Percentiles rank a stretch among this genome's conserved stretches.
Evolutionary conservation across 2,113 vertebrate genomes (phyloP).

Genomic region (Pterocles burchelli): DNA sequence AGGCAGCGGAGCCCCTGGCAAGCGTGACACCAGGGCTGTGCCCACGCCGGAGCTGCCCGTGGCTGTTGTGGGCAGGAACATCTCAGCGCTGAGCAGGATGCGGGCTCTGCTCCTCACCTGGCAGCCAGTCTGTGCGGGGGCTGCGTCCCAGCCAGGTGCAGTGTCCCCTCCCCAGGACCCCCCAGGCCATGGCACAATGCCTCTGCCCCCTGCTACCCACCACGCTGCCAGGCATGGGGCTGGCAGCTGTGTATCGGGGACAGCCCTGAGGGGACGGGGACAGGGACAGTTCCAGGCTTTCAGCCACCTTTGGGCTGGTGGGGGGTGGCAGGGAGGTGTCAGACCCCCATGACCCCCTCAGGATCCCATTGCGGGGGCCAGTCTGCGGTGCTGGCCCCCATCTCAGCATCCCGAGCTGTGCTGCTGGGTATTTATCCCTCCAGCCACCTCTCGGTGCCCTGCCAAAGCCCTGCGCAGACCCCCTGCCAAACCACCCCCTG

Average conservation of each 20-base stretch:
- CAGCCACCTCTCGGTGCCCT: not conserved
- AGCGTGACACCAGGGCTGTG: fast-evolving
- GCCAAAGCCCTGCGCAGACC: not conserved
- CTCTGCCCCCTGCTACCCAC: not conserved
- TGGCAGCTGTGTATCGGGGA: not conserved
- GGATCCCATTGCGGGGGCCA: not conserved
- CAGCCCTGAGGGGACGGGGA: too few species aligned
- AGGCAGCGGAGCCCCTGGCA: not conserved
- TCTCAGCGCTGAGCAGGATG: not conserved
- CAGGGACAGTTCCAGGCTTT: not conserved
- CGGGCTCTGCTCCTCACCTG: not conserved
- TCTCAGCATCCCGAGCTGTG: not conserved
- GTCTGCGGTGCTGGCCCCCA: not conserved
- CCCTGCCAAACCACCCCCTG: fast-evolving
- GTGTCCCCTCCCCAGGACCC: not conserved
- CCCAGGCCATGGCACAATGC: fast-evolving
- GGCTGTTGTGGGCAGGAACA: not conserved
- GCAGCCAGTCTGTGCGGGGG: fast-evolving
- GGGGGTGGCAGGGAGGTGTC: not conserved
- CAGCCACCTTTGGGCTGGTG: not conserved
- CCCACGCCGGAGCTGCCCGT: fast-evolving
- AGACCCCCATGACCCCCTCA: not conserved
- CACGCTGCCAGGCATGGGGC: fast-evolving
- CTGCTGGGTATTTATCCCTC: not conserved
- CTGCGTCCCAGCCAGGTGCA: fast-evolving